These are phyloP conservation scores for Eulemur coronatus DNA, from an alignment of 2,797 vertebrate species.

Conservation along the genomic window DNA sequence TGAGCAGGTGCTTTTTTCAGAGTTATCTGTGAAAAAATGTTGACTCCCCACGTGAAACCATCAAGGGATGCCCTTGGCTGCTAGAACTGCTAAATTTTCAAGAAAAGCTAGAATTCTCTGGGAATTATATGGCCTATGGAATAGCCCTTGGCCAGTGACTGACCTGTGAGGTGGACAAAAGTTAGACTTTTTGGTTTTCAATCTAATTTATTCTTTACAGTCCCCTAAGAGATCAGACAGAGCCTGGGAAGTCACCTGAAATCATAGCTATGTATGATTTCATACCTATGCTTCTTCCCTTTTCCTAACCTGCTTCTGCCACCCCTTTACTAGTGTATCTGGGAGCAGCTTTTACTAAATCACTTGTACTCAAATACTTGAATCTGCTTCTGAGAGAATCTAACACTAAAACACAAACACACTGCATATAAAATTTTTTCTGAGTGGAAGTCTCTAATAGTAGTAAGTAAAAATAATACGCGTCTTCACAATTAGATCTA, in stretches of 20 bases:
- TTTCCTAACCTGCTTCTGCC: not conserved
- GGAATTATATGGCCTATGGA: not conserved
- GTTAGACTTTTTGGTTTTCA: not conserved
- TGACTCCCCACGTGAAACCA: rapidly evolving
- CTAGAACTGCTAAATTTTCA: not conserved
- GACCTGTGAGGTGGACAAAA: not conserved
- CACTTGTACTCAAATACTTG: not conserved
- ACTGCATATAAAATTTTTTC: not conserved
- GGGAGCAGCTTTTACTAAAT: not conserved
- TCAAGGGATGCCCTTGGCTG: not conserved
- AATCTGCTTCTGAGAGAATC: not conserved
- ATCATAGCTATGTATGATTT: too few species aligned
- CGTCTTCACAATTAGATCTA: not conserved
- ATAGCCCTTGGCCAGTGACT: not conserved
- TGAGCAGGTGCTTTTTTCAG: not conserved
- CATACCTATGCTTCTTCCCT: not conserved
- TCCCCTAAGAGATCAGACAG: not conserved
- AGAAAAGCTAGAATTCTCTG: not conserved
- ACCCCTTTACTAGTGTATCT: not conserved
- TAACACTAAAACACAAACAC: not conserved
- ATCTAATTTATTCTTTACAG: not conserved
- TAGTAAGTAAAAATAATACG: not conserved
- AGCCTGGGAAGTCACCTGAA: not conserved
- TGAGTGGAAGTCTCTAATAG: not conserved
- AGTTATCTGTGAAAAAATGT: not conserved